Evolutionary conservation across 2,113 vertebrate species (phyloP).

Genomic region (Equus przewalskii): DNA sequence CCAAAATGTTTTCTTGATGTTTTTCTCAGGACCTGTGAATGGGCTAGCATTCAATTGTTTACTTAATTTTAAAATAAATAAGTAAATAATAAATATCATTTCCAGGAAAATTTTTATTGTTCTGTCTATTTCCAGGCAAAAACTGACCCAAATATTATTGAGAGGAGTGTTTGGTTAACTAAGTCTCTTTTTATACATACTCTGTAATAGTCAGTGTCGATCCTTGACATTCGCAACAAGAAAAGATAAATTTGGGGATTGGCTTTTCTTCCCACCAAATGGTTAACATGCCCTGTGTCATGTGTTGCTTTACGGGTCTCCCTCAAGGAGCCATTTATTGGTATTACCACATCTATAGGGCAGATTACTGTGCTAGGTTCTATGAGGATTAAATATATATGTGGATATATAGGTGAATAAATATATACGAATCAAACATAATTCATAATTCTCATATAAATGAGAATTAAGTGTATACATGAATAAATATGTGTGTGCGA

Average conservation of each 20-base stretch:
- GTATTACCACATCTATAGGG: neutral
- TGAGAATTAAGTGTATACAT: slow-evolving; percentile 21
- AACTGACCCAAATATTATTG: neutral
- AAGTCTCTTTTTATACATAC: neutral
- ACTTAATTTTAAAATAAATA: neutral
- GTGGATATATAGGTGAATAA: neutral
- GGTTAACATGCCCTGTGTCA: neutral
- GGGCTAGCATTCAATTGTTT: neutral
- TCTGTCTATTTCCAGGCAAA: neutral
- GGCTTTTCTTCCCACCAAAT: neutral
- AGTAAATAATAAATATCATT: too few relatives aligned
- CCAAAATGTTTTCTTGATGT: neutral
- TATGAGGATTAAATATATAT: slow-evolving; percentile 12
- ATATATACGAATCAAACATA: neutral
- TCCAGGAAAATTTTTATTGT: neutral
- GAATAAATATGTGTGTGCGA: neutral
- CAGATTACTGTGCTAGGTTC: neutral
- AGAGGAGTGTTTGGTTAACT: neutral
- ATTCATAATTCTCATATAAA: neutral
- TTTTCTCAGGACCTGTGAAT: neutral
- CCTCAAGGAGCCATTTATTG: neutral
- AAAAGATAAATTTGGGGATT: neutral
- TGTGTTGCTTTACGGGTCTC: neutral
- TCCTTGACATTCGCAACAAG: neutral
- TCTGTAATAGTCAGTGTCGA: neutral